A percentile compares a stretch with the other conserved stretches of the same genome.
Evolutionary conservation across 2,113 vertebrate genomes (phyloP).

Genomic region (Neoarius graeffei): DNA sequence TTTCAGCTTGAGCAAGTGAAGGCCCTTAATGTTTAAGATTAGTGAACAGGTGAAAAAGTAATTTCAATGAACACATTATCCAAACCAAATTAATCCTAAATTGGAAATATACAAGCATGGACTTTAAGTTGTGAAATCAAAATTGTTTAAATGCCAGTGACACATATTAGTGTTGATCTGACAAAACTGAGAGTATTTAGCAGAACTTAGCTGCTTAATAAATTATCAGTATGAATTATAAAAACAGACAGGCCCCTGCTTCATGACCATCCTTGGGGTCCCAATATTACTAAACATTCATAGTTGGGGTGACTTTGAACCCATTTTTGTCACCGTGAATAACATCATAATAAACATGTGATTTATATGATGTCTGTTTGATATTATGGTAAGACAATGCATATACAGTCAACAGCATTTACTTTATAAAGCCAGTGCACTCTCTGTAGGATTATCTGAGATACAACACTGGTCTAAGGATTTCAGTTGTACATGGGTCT

Average conservation of each 20-base stretch:
- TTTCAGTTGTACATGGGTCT: constrained; percentile 44
- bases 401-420: constrained; percentile 53
- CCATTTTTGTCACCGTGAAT: not conserved
- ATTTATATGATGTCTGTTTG: constrained; percentile 21
- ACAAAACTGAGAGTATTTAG: not conserved
- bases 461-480: not conserved
- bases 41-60: constrained; percentile 10
- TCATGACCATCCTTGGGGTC: not conserved
- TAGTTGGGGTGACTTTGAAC: constrained; percentile 2
- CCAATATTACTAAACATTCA: constrained; percentile 4
- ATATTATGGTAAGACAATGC: constrained; percentile 26
- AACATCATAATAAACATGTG: constrained; percentile 28
- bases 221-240: not conserved
- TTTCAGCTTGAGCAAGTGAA: constrained; percentile 42
- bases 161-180: not conserved
- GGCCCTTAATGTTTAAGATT: constrained; percentile 38
- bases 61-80: not conserved
- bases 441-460: constrained; percentile 50
- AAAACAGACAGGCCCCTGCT: not conserved
- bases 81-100: not conserved
- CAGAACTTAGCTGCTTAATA: not conserved
- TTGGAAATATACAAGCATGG: too few species aligned
- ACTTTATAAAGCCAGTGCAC: constrained; percentile 60
- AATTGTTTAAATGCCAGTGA: not conserved
- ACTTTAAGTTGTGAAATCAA: not conserved